Base-by-base conservation (phyloP, 2,888 invertebrate genomes). In the Phalangium opilio region DNA sequence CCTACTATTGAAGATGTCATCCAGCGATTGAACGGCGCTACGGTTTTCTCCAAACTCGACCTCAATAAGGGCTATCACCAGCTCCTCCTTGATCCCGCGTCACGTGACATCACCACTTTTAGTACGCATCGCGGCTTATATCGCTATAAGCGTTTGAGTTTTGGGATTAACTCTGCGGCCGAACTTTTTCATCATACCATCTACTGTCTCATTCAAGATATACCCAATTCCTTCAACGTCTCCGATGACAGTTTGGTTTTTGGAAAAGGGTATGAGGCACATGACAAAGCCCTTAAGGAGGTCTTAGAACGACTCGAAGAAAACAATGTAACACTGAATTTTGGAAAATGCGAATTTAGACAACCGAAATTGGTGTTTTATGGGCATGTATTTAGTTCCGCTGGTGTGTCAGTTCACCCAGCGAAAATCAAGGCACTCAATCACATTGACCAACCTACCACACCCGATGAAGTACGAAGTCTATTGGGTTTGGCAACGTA, bases 31-130 rank as follows among this genome's bases (percentile, higher is more conserved):
- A 45, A 46, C 20, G 49, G 49, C 3, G 18, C 36, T 3, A 41
- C 17, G 8, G 46, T 46, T 7, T 62, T 60, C 35, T 50, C 55
- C 14, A n/a, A n/a, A n/a, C n/a, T n/a, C n/a, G n/a, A n/a, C n/a
- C n/a, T n/a, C n/a, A n/a, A n/a, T n/a, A n/a, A 61, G 63, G 50
- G 49, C 64, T 2, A 64, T 65, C 64, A 66, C 51, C 64, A 66
- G 48, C 48, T 66, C 2, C 60, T 61, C 48, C 51, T 66, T 15
- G 45, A 58, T 15, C 52, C 54, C 32, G 54, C 59, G 11, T 63
- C 61, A 1, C 49, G 61, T 48, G 51, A 52, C 12, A 59, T 65
- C 11, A 66, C 65, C 36, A 64, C 63, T 3, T 67, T 67, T 50
- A 60, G 61, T 4, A 64, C 65, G 3, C 56, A 56, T 17, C 55